Percentiles rank a stretch among this genome's conserved stretches.
phyloP scores from a whole-genome alignment of 1,140 invertebrate species.

The Dryas iulia region DNA sequence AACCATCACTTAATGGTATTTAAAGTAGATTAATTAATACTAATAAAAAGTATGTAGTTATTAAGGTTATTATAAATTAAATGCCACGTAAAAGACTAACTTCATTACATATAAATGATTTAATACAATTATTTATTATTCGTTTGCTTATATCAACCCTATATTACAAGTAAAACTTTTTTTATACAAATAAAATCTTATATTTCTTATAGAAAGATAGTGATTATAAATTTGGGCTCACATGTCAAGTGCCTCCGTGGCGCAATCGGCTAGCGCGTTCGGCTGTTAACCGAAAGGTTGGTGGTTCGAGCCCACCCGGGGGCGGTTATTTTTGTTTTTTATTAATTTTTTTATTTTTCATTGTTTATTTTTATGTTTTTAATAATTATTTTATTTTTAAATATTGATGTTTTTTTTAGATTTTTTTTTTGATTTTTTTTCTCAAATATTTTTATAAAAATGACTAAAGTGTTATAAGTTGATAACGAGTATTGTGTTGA shows the following conservation, averaged over 20 bases:
- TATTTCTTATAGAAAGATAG: not conserved
- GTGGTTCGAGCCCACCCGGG: constrained; percentile 3
- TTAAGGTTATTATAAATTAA: too few species aligned
- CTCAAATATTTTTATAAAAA: too few species aligned
- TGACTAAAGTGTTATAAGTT: too few species aligned
- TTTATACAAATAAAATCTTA: not conserved
- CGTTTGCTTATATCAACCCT: not conserved
- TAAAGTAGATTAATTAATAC: too few species aligned
- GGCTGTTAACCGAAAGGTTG: constrained; percentile 4
- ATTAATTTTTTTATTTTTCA: not conserved
- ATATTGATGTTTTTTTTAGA: too few species aligned
- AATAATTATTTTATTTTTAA: not conserved
- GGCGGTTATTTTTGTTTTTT: not conserved
- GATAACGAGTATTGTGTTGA: too few species aligned
- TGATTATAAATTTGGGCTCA: not conserved
- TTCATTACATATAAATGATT: too few species aligned
- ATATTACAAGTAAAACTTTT: not conserved
- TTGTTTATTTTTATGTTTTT: not conserved
- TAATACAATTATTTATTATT: not conserved
- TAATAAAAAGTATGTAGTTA: too few species aligned
- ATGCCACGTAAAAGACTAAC: too few species aligned
- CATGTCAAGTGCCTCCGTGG: not conserved
- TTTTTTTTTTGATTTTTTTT: too few species aligned
- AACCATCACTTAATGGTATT: too few species aligned
- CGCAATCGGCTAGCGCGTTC: constrained; percentile 1